Evolutionary conservation across 2,113 vertebrate species (phyloP), one percentile per base, ranked within the genome.

Genomic region (Marmota monax): DNA sequence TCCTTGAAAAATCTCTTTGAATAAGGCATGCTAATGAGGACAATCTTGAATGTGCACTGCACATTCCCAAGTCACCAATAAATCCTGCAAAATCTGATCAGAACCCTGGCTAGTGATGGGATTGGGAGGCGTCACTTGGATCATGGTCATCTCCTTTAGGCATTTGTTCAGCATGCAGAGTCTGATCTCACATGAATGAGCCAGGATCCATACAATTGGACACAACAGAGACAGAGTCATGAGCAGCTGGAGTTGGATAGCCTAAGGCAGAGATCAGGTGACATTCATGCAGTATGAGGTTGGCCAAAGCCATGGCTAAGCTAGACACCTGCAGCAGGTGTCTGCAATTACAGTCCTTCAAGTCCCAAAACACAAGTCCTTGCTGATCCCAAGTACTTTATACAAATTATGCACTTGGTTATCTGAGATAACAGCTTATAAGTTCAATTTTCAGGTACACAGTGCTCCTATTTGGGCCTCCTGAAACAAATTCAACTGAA

Each of bases 21-120:
- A 76, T 5, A 3, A 77, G 29, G 37, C 61, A 20, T 29, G 51
- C 25, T 74, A 4, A 86, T 72, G 34, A 39, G 23, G 29, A 25
- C 23, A 39, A 1, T 23, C 63, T 32, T 84, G 34, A 72, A 34
- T 74, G 58, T 39, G 45, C 45, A 74, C 13, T 22, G 10, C 20
- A 20, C 39, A 45, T 42, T 9, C 32, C 16, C 9, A 5, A 3
- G 2, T 79, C 67, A 69, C 67, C 58, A 65, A 0, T 70, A 70
- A 61, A 58, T 69, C 42, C 65, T 88, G 11, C 4, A 73, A 88
- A 84, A 22, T 37, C 7, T 58, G 53, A 27, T 58, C 34, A 14
- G 67, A 34, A 17, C 39, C n/a, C 0, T 7, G 12, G 27, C 20
- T 23, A 23, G 1, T 11, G 3, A 39, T 32, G 0, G 45, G 25